A percentile compares a stretch with the other conserved stretches of the same genome.
These are phyloP conservation scores for Chloroclysta siterata DNA, from an alignment of 2,888 invertebrate genomes.

Conservation along the genomic window DNA sequence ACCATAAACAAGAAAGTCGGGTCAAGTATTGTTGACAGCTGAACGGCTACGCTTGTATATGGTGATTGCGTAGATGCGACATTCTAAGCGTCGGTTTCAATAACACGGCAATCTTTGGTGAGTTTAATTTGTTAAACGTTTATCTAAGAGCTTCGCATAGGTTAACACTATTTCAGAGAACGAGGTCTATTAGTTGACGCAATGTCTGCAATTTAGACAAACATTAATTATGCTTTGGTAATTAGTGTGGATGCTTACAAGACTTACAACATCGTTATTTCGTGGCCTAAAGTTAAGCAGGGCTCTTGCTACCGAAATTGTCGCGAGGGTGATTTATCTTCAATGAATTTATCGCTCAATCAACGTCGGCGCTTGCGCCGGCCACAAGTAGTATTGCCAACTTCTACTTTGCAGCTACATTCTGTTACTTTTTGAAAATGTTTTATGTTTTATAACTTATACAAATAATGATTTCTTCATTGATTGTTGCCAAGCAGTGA, in stretches of 20 bases:
- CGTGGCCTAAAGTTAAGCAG: slow-evolving; percentile 53
- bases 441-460: neutral
- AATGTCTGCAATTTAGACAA: slow-evolving; percentile 21
- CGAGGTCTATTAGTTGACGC: slow-evolving; percentile 1
- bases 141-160: neutral
- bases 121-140: slow-evolving; percentile 6
- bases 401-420: slow-evolving; percentile 25
- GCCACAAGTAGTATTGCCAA: slow-evolving; percentile 46
- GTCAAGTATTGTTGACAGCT: slow-evolving; percentile 27
- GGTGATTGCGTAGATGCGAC: slow-evolving; percentile 24
- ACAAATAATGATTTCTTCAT: no score
- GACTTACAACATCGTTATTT: slow-evolving; percentile 36
- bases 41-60: slow-evolving; percentile 23
- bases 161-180: neutral
- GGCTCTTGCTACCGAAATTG: slow-evolving; percentile 75
- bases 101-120: slow-evolving; percentile 25
- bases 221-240: slow-evolving; percentile 29
- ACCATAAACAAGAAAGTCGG: slow-evolving; percentile 20
- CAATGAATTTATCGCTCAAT: slow-evolving; percentile 81
- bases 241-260: slow-evolving; percentile 29
- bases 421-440: neutral
- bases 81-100: slow-evolving; percentile 15
- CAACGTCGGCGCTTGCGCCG: slow-evolving; percentile 71
- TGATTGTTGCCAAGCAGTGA: no score
- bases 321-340: slow-evolving; percentile 80